Percentiles rank a stretch among this genome's conserved stretches.
phyloP scores from a whole-genome alignment of 2,113 vertebrate genomes.

The Phylloscopus whistleri region DNA sequence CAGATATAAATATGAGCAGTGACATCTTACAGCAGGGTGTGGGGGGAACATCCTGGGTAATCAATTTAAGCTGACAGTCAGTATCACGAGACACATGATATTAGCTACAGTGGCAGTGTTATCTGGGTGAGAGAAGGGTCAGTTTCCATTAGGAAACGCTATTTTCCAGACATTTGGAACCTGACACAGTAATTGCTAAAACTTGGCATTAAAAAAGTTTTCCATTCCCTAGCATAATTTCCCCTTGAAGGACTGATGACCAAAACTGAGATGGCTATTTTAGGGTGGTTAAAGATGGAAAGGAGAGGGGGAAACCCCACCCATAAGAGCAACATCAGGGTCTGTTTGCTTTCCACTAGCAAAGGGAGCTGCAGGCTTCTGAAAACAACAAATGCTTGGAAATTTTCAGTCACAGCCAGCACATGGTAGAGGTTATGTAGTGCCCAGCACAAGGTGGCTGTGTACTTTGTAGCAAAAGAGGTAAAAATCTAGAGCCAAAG shows the following conservation, averaged over 20 bases:
- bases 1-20: constrained; percentile 38
- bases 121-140: background rate
- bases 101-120: background rate
- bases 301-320: background rate
- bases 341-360: background rate
- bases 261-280: constrained; percentile 28
- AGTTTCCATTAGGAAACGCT: constrained; percentile 40
- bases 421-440: background rate
- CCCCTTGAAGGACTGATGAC: background rate
- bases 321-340: background rate
- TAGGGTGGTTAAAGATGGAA: background rate
- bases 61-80: constrained; percentile 46
- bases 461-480: background rate
- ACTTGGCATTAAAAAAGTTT: background rate
- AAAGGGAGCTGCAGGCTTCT: background rate
- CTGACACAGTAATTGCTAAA: background rate
- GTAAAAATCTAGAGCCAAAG: background rate
- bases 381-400: background rate
- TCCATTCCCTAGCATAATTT: constrained; percentile 13
- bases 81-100: constrained; percentile 10
- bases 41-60: constrained; percentile 41
- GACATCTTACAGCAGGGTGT: constrained; percentile 20
- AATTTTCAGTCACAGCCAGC: background rate
- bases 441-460: background rate
- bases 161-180: constrained; percentile 38